Evolutionary conservation across 1,140 invertebrate species (phyloP).

Genomic region (Drosophila busckii): DNA sequence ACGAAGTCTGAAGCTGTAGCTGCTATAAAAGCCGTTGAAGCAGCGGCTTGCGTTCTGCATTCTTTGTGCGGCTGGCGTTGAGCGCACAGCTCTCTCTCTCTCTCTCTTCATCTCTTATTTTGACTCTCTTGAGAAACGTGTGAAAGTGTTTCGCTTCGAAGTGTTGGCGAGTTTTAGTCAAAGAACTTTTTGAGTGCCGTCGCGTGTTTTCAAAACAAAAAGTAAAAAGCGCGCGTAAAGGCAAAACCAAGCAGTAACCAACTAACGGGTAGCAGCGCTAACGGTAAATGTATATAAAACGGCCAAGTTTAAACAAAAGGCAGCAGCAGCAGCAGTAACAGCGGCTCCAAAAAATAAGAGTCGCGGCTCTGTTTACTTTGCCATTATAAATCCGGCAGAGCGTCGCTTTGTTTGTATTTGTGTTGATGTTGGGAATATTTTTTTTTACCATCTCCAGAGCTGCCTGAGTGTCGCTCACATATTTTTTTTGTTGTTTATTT

Average conservation of each 20-base stretch:
- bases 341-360: constrained; percentile 43
- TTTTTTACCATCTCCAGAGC: constrained; percentile 8
- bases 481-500: constrained; percentile 37
- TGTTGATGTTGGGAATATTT: constrained; percentile 45
- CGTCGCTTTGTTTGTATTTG: constrained; percentile 59
- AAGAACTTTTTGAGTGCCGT: too few relatives aligned
- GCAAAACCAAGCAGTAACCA: constrained; percentile 6
- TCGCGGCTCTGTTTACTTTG: constrained; percentile 65
- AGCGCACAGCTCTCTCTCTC: constrained; percentile 33
- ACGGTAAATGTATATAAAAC: constrained; percentile 16
- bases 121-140: too few relatives aligned
- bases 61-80: constrained; percentile 62
- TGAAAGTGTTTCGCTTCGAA: too few relatives aligned
- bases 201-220: constrained; percentile 20
- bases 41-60: constrained; percentile 38
- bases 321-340: constrained; percentile 6
- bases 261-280: neutral
- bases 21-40: constrained; percentile 53
- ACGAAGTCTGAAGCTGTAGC: too few relatives aligned
- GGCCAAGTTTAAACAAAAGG: constrained; percentile 1
- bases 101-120: neutral
- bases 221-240: constrained; percentile 72
- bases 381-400: constrained; percentile 65
- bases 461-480: neutral
- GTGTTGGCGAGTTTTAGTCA: too few relatives aligned